Conservation (phyloP, 2,113 vertebrate species). For the Artemisiospiza belli region DNA sequence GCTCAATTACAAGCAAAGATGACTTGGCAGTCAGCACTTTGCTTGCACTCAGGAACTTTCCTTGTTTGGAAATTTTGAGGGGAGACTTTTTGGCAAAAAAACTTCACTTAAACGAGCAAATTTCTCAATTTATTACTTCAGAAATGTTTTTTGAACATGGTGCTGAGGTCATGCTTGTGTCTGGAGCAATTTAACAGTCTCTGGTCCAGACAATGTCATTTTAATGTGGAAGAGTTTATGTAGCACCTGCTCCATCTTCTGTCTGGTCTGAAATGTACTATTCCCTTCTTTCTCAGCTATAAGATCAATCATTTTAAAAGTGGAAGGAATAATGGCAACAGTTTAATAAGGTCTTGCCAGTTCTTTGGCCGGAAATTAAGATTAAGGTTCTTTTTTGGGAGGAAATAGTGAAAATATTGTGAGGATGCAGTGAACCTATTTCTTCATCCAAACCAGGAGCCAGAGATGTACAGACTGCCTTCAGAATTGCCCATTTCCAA, state of each 20-base stretch:
- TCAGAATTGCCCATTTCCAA: background rate
- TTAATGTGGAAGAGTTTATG: background rate
- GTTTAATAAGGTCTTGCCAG: background rate
- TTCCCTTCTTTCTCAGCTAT: background rate
- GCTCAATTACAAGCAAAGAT: background rate
- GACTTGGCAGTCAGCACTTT: background rate
- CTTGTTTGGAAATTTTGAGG: background rate
- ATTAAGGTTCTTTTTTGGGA: background rate
- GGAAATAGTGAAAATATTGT: background rate
- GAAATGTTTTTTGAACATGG: background rate
- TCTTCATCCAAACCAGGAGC: background rate
- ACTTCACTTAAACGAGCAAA: background rate
- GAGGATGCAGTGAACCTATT: background rate
- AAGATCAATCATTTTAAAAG: background rate
- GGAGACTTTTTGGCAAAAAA: background rate
- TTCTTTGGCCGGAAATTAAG: background rate
- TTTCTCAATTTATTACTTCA: background rate
- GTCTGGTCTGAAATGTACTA: background rate
- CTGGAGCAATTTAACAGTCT: background rate
- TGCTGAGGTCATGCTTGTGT: background rate
- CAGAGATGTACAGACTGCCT: background rate
- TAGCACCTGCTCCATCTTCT: background rate
- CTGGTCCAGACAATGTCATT: background rate
- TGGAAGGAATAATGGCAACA: background rate
- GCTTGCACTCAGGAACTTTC: background rate